Evolutionary conservation across 2,113 vertebrate species (phyloP), one percentile per base, ranked within the genome.

Genomic region (Gallinago jamesoni): DNA sequence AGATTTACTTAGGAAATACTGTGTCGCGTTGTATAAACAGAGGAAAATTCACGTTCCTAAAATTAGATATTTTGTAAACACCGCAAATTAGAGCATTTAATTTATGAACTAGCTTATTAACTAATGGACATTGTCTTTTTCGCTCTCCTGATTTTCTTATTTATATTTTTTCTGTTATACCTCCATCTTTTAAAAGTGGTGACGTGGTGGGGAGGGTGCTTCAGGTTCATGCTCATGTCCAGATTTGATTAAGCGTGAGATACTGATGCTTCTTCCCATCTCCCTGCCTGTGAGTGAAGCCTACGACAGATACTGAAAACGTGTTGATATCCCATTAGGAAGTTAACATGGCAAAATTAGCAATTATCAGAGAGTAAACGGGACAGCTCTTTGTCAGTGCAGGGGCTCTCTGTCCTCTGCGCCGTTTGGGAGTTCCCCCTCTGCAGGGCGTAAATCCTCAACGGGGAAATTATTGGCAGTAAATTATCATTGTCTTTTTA

Each of bases 41-140:
- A 70, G 95, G 77, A 93, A 88, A 91, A 97, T 59, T 77, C 90
- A 33, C 33, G 16, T 67, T 83, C 79, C 93, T 78, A 92, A 96
- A 97, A 96, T 95, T 30, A 96, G 95, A 13, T 68, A 37, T 73
- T 89, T 74, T 86, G 73, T 96, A 96, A 97, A 94, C 90, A 90
- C n/a, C 19, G 31, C 57, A 12, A 74, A 93, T 76, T 5, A 45
- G 39, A 87, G 63, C 69, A 18, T 79, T 92, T 87, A 39, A 80
- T 95, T 84, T 92, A 70, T 27, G 77, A 77, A 31, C 69, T 62
- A 7, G 64, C 48, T 41, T 87, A 43, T 89, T 77, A 91, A 43
- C 35, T 31, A 68, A 72, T 23, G 91, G 96, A 62, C 96, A 14
- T 21, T 14, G 66, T 43, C 63, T 70, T 84, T 70, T 57, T 25